These are phyloP conservation scores for Coilia nasus DNA, from an alignment of 2,797 vertebrate species.

Conservation along the genomic window DNA sequence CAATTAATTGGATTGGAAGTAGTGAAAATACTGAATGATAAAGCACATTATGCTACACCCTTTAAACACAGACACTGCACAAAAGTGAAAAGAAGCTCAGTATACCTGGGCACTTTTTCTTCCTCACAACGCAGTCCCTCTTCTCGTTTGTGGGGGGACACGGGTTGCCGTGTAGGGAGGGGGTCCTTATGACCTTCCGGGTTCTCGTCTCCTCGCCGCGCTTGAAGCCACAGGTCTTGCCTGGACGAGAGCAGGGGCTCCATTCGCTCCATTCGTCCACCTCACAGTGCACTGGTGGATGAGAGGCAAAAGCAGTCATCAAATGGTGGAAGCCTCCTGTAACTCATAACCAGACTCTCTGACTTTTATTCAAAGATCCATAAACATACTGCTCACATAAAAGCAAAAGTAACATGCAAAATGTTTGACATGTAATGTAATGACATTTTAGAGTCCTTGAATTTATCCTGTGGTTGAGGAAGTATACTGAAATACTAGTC, in stretches of 20 bases:
- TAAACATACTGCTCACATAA: neutral
- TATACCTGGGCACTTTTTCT: conserved; percentile 86
- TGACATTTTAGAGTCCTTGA: neutral
- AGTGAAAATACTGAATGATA: no score
- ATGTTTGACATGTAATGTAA: neutral
- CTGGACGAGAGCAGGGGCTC: conserved; percentile 87
- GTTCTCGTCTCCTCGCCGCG: conserved; percentile 89
- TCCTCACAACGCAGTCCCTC: conserved; percentile 90
- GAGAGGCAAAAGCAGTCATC: neutral
- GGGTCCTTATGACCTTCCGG: conserved; percentile 84
- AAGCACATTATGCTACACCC: no score
- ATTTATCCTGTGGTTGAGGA: neutral
- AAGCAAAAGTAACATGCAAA: neutral
- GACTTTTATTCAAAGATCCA: neutral
- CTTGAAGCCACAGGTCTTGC: conserved; percentile 92
- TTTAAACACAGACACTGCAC: no score
- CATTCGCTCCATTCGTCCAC: conserved; percentile 91
- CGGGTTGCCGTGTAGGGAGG: conserved; percentile 82
- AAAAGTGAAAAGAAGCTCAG: neutral
- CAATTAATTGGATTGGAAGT: no score
- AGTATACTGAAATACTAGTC: no score
- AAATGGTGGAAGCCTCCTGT: neutral
- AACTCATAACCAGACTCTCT: neutral
- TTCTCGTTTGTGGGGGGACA: conserved; percentile 87
- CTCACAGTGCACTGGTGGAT: conserved; percentile 88